Conservation (phyloP, 2,888 invertebrate genomes). For the Cyclophora punctaria region DNA sequence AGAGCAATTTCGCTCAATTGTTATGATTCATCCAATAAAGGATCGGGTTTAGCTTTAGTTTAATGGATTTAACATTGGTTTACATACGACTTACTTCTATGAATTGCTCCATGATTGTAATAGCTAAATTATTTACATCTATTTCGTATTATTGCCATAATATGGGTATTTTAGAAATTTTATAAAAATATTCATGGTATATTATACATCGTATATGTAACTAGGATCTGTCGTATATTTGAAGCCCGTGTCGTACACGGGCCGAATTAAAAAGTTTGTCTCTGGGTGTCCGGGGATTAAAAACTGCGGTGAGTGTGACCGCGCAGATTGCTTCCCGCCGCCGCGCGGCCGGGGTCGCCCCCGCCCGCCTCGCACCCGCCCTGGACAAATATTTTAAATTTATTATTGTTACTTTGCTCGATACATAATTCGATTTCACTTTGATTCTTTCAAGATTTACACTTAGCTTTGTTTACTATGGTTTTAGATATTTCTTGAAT, state of each 20-base stretch:
- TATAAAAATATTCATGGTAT: too few species aligned
- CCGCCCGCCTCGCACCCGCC: neutral
- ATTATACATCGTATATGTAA: too few species aligned
- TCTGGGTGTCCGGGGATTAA: slow-evolving; percentile 27
- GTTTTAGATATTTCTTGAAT: too few species aligned
- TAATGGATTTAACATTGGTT: too few species aligned
- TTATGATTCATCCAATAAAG: slow-evolving; percentile 8
- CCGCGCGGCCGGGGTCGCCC: neutral
- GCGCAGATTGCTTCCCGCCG: slow-evolving; percentile 20
- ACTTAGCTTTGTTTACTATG: too few species aligned
- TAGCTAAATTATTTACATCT: too few species aligned
- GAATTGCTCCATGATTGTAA: too few species aligned
- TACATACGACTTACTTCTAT: too few species aligned
- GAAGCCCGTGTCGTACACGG: slow-evolving; percentile 14
- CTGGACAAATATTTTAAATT: slow-evolving; percentile 2
- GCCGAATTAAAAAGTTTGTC: slow-evolving; percentile 40
- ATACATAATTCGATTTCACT: too few species aligned
- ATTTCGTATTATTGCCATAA: too few species aligned
- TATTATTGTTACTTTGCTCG: slow-evolving; percentile 1
- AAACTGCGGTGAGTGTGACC: slow-evolving; percentile 26
- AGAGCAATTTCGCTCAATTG: slow-evolving; percentile 15
- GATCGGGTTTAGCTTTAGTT: neutral
- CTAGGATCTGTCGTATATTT: neutral
- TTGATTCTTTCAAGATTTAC: too few species aligned
- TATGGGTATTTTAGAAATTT: too few species aligned